Evolutionary conservation across 2,113 vertebrate species (phyloP), one percentile per base, ranked within the genome.

Genomic region (Vanacampus margaritifer): DNA sequence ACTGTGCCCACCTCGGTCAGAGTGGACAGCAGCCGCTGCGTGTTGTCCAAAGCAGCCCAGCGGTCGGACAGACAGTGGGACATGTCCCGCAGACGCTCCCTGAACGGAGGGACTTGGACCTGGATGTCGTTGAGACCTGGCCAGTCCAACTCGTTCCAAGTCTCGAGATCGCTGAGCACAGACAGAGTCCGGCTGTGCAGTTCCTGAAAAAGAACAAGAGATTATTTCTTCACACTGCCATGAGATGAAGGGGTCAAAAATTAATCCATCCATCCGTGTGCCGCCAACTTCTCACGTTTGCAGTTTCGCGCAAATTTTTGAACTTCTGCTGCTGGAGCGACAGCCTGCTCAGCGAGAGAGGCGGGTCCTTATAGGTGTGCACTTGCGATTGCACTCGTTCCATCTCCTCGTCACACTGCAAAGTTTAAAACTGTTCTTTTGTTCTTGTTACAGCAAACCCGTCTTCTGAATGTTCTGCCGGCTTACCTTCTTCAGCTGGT

Each of bases 31-130:
- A 95, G 88, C 70, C 93, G 76, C 69, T 93, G 92, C 0, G 93
- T 92, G 83, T 92, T 91, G 62, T 94, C 93, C 80, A 95, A 87
- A 14, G 91, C 88, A 17, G 90, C 92, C 87, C 93, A 94, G 67
- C 90, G 91, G 85, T 94, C 92, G 0, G 94, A 93, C 79, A 94
- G 86, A 75, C 90, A 89, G 86, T 91, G 90, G 56, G 87, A 87
- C 89, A 91, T 91, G 86, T 91, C 87, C 46, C 90, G 75, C 37
- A 92, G 87, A 63, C 85, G 89, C 74, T 92, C 92, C 37, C 90
- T 79, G 2, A 92, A 86, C 0, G 89, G 91, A 50, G 93, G 91
- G 28, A 93, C 81, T 51, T 45, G 79, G 79, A 92, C 86, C 89
- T 89, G 85, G 71, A 89, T 82, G 37, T 84, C 71, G 0, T 80